These are phyloP conservation scores for Ormyrus rosae DNA, from an alignment of 2,888 invertebrate genomes.

Conservation along the genomic window DNA sequence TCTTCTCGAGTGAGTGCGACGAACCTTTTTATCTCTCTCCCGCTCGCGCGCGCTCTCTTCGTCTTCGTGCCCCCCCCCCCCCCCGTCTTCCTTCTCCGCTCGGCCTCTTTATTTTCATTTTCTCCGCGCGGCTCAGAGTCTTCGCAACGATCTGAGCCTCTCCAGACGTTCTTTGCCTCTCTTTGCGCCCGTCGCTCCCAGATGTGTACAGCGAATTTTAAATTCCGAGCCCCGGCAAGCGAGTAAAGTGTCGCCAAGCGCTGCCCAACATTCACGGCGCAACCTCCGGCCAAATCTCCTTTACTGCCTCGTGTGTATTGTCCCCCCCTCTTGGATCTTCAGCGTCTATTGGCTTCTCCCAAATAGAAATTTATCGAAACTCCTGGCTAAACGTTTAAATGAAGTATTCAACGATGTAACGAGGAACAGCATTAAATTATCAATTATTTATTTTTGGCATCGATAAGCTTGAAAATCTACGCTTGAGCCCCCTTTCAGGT, in stretches of 20 bases:
- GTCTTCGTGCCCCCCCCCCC: neutral
- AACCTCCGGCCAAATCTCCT: neutral
- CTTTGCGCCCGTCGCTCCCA: too few relatives aligned
- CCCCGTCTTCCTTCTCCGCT: too few relatives aligned
- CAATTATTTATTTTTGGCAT: too few relatives aligned
- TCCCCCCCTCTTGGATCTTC: too few relatives aligned
- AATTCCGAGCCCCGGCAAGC: slow-evolving; percentile 12
- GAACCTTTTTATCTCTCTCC: slow-evolving; percentile 32
- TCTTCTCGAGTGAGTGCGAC: slow-evolving; percentile 20
- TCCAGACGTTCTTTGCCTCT: neutral
- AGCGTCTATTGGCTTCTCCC: too few relatives aligned
- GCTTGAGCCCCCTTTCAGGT: too few relatives aligned
- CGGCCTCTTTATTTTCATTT: slow-evolving; percentile 1
- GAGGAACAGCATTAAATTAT: too few relatives aligned
- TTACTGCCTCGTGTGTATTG: too few relatives aligned
- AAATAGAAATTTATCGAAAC: too few relatives aligned
- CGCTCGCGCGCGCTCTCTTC: neutral
- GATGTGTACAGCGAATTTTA: slow-evolving; percentile 19
- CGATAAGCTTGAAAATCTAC: too few relatives aligned
- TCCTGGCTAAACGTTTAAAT: too few relatives aligned
- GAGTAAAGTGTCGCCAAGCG: neutral
- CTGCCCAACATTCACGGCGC: neutral
- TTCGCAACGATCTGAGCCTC: neutral
- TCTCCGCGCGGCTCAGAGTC: neutral
- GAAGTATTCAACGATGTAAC: too few relatives aligned